Percentiles rank a stretch among this genome's conserved stretches.
phyloP scores from a whole-genome alignment of 1,140 invertebrate genomes.

The Nephila pilipes region DNA sequence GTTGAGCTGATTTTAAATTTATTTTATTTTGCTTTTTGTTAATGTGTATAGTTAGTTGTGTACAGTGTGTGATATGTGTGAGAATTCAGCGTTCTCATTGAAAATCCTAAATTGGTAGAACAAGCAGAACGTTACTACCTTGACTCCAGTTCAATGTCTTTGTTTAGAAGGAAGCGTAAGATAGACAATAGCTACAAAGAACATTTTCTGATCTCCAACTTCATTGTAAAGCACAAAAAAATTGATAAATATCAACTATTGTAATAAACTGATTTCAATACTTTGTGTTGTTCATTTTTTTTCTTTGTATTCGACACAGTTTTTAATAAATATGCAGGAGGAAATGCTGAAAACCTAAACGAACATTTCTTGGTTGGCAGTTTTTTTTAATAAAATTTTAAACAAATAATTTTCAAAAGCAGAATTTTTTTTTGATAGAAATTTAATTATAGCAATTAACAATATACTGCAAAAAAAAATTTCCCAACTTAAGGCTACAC shows the following conservation, averaged over 20 bases:
- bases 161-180: slow-evolving; percentile 57
- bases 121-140: slow-evolving; percentile 13
- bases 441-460: no score
- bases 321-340: not conserved
- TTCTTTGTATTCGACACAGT: not conserved
- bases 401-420: no score
- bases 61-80: slow-evolving; percentile 46
- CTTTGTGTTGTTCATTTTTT: not conserved
- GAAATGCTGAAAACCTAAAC: no score
- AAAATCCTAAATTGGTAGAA: not conserved
- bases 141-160: slow-evolving; percentile 62
- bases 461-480: no score
- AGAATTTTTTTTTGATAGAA: no score
- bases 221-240: slow-evolving; percentile 64
- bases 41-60: slow-evolving; percentile 72
- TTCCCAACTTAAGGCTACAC: no score
- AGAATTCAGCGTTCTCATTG: not conserved
- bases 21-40: slow-evolving; percentile 39
- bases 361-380: no score
- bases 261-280: slow-evolving; percentile 58
- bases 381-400: no score
- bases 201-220: slow-evolving; percentile 19
- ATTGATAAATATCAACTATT: slow-evolving; percentile 54
- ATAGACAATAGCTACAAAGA: slow-evolving; percentile 41
- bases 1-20: not conserved